A percentile compares a stretch with the other conserved stretches of the same genome.
Conservation (phyloP, 2,113 vertebrate species). For the Sinocyclocheilus maitianheensis region DNA sequence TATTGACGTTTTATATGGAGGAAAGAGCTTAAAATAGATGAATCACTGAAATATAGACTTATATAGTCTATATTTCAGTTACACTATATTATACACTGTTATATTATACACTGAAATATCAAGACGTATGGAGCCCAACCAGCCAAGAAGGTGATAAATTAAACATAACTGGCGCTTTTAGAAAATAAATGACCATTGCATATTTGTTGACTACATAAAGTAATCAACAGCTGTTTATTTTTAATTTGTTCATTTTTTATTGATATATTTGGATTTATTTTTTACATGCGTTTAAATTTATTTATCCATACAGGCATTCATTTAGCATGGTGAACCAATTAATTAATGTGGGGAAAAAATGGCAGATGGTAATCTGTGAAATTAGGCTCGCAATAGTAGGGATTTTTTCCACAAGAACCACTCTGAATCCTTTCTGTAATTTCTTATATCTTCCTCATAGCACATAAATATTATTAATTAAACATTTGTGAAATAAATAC, state of each 20-base stretch:
- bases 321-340: not conserved
- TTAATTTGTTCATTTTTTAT: not conserved
- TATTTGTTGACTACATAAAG: not conserved
- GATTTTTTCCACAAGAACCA: not conserved
- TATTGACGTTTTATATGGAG: not conserved
- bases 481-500: not conserved
- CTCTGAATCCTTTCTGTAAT: not conserved
- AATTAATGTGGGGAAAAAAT: not conserved
- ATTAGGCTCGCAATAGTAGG: not conserved
- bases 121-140: not conserved
- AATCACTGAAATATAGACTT: not conserved
- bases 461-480: not conserved
- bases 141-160: constrained; percentile 1
- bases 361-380: not conserved
- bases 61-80: too few relatives aligned
- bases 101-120: not conserved
- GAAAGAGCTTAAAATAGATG: not conserved
- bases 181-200: not conserved
- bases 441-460: not conserved
- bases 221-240: not conserved
- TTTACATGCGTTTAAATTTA: not conserved
- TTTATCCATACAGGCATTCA: not conserved
- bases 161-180: not conserved
- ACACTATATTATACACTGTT: too few relatives aligned
- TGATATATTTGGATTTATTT: not conserved